phyloP scores from a whole-genome alignment of 2,888 invertebrate species.

The Dynastes maya region DNA sequence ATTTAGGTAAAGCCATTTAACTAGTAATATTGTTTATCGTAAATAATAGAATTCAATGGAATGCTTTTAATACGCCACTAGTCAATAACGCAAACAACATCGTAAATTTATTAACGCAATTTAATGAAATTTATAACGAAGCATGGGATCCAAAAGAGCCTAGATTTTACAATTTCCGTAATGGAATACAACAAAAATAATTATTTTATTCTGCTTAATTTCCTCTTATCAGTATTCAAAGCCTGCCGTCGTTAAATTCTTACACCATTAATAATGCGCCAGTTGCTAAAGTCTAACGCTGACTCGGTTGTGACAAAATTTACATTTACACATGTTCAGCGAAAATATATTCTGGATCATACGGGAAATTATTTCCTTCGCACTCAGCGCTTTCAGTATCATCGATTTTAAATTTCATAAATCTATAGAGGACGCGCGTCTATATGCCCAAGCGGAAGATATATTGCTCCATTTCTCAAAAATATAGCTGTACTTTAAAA shows the following conservation, averaged over 20 bases:
- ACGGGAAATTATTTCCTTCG: conserved; percentile 34
- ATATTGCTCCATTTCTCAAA: conserved; percentile 33
- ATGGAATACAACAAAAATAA: too few relatives aligned
- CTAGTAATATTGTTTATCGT: background rate
- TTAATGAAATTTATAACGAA: background rate
- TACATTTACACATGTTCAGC: conserved; percentile 42
- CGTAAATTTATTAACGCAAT: background rate
- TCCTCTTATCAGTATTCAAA: conserved; percentile 4
- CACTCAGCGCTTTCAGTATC: conserved; percentile 38
- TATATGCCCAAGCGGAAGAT: conserved; percentile 2
- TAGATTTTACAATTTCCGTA: too few relatives aligned
- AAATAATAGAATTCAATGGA: background rate
- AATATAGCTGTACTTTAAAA: conserved; percentile 28
- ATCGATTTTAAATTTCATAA: conserved; percentile 46
- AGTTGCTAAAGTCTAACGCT: conserved; percentile 27
- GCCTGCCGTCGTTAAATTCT: conserved; percentile 10
- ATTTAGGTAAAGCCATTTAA: background rate
- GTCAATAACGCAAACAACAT: background rate
- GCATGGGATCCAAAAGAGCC: background rate
- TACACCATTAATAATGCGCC: conserved; percentile 28
- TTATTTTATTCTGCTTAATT: background rate
- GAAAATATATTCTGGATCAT: conserved; percentile 42
- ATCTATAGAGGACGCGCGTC: conserved; percentile 40
- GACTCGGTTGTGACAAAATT: conserved; percentile 33
- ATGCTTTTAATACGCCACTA: background rate